These are phyloP conservation scores for Frankliniella fusca DNA, from an alignment of 2,888 invertebrate genomes.

Conservation along the genomic window DNA sequence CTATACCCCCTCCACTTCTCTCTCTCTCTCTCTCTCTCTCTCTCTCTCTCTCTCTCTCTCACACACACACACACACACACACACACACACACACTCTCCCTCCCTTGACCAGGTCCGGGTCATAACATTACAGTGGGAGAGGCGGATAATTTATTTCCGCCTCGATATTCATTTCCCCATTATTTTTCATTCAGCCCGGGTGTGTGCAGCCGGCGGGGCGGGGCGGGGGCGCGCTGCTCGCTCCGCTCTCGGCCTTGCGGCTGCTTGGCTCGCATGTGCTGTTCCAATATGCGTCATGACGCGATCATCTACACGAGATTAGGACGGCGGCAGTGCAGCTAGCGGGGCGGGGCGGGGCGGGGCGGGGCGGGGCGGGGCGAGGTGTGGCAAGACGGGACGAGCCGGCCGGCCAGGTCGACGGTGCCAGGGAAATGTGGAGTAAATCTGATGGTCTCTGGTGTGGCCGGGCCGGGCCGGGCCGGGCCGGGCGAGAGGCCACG, in stretches of 20 bases:
- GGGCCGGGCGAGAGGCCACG: no score
- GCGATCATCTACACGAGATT: background rate
- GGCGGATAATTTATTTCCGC: no score
- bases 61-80: no score
- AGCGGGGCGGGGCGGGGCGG: background rate
- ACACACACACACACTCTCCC: background rate
- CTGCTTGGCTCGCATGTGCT: no score
- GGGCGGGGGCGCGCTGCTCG: background rate
- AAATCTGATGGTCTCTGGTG: background rate
- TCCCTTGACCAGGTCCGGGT: no score
- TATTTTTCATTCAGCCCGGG: no score
- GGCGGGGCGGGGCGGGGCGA: background rate
- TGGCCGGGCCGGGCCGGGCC: background rate
- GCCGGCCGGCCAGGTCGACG: background rate
- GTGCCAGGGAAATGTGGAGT: slow-evolving; percentile 18
- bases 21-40: background rate
- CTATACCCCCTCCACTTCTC: background rate
- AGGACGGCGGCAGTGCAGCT: background rate
- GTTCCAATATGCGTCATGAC: slow-evolving; percentile 11
- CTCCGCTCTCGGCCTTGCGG: background rate
- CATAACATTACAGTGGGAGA: no score
- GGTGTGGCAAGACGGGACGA: background rate
- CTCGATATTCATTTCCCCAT: no score
- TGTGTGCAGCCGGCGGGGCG: background rate
- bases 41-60: background rate